Evolutionary conservation across 2,888 invertebrate species (phyloP).

Genomic region (Alloplasta piceator): DNA sequence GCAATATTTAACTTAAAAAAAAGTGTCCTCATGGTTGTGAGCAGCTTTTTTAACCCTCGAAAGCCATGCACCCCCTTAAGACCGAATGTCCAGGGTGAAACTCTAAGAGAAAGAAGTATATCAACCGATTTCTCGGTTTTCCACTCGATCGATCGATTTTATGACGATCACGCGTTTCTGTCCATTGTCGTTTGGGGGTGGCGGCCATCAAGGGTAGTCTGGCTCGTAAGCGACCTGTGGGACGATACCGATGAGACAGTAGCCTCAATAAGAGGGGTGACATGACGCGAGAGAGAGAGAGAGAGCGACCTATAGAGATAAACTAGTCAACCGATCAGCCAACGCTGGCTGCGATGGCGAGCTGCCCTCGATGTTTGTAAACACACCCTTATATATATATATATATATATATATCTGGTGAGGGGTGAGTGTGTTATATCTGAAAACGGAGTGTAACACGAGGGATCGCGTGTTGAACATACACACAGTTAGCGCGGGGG

Average conservation of each 20-base stretch:
- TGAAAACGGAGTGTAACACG: conserved; percentile 78
- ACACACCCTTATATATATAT: conserved; percentile 26
- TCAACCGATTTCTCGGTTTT: no score
- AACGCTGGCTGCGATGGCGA: conserved; percentile 45
- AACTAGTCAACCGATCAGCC: conserved; percentile 46
- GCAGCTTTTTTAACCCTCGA: no score
- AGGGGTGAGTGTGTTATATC: conserved; percentile 55
- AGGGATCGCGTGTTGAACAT: conserved; percentile 81
- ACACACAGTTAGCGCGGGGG: conserved; percentile 76
- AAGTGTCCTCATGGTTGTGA: no score
- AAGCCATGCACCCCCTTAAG: no score
- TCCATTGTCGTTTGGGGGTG: no score
- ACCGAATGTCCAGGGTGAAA: no score
- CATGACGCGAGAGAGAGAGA: conserved; percentile 13
- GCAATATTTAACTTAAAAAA: no score
- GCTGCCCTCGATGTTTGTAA: conserved; percentile 41
- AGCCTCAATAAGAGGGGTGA: not conserved
- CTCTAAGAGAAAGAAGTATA: no score
- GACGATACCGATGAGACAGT: conserved; percentile 36
- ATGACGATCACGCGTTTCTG: no score
- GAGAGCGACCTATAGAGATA: conserved; percentile 15
- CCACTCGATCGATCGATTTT: no score
- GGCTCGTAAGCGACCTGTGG: conserved; percentile 17
- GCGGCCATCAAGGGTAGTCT: no score
- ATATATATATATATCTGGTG: conserved; percentile 41